phyloP scores from a whole-genome alignment of 1,140 invertebrate species.

The Atta texana region DNA sequence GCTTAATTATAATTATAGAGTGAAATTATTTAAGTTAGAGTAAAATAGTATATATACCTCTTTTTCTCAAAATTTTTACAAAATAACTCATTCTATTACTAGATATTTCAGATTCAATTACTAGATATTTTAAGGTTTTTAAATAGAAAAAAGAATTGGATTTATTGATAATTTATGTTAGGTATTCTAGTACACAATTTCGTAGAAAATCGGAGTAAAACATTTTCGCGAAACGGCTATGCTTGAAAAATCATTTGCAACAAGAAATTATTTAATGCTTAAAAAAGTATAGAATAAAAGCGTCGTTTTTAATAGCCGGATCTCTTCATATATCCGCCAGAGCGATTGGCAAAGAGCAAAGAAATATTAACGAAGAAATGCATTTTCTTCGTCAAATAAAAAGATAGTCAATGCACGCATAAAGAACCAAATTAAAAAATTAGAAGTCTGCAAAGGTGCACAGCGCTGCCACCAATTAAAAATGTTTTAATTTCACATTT shows the following conservation, averaged over 20 bases:
- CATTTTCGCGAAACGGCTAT: background rate
- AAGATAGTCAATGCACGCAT: slow-evolving; percentile 17
- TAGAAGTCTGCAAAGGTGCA: slow-evolving; percentile 13
- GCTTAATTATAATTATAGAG: too few species aligned
- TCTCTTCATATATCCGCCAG: background rate
- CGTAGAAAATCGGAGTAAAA: background rate
- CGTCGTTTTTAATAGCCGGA: slow-evolving; percentile 37
- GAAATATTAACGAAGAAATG: slow-evolving; percentile 53
- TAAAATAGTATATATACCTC: too few species aligned
- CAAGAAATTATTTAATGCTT: slow-evolving; percentile 23
- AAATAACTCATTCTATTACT: too few species aligned
- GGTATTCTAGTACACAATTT: background rate
- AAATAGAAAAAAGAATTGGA: background rate
- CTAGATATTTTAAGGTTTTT: background rate
- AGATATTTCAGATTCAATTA: too few species aligned
- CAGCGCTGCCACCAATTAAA: slow-evolving; percentile 40
- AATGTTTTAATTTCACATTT: slow-evolving; percentile 45
- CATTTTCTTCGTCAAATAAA: slow-evolving; percentile 50
- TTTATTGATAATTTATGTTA: background rate
- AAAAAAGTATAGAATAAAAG: background rate
- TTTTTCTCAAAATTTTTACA: too few species aligned
- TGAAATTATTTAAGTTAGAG: too few species aligned
- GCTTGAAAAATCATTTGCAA: slow-evolving; percentile 12
- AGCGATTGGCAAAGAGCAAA: slow-evolving; percentile 40
- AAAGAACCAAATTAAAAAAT: slow-evolving; percentile 55